Evolutionary conservation across 2,888 invertebrate genomes (phyloP).

Genomic region (Oegoconia quadripuncta): DNA sequence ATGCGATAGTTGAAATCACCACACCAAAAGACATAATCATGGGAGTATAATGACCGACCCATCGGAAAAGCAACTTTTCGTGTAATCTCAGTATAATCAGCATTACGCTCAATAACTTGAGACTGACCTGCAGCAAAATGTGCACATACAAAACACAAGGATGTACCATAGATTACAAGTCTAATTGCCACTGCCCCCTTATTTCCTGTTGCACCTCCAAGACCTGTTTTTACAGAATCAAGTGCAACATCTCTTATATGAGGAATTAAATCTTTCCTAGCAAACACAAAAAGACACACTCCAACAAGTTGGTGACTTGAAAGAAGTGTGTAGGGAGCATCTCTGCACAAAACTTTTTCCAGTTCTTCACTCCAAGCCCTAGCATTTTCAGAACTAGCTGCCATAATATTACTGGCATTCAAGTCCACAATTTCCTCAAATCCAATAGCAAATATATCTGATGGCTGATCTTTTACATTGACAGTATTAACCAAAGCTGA

Average conservation of each 20-base stretch:
- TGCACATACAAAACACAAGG: constrained; percentile 98
- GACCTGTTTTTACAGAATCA: constrained; percentile 98
- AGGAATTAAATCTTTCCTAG: constrained; percentile 92
- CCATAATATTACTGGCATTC: constrained; percentile 98
- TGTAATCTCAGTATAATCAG: constrained; percentile 97
- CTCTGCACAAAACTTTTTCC: constrained; percentile 93
- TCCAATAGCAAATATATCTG: constrained; percentile 98
- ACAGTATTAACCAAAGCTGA: constrained; percentile 66
- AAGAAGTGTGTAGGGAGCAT: constrained; percentile 91
- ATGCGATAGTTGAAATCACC: constrained; percentile 99
- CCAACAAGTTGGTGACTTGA: constrained; percentile 98
- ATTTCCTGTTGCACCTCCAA: constrained; percentile 98
- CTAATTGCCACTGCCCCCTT: constrained; percentile 97
- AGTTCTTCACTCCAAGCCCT: constrained; percentile 97
- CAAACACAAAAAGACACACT: constrained; percentile 97
- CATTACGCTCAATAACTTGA: constrained; percentile 96
- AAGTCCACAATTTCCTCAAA: constrained; percentile 99
- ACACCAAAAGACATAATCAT: constrained; percentile 99
- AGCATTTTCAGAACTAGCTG: constrained; percentile 94
- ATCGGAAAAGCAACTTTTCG: constrained; percentile 94
- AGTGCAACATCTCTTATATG: constrained; percentile 95
- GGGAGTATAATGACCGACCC: constrained; percentile 94
- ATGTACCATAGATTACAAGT: constrained; percentile 94
- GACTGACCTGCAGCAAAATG: constrained; percentile 99
- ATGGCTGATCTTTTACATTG: constrained; percentile 79